Conservation (phyloP, 1,140 invertebrate genomes). For the Pogonomyrmex barbatus region DNA sequence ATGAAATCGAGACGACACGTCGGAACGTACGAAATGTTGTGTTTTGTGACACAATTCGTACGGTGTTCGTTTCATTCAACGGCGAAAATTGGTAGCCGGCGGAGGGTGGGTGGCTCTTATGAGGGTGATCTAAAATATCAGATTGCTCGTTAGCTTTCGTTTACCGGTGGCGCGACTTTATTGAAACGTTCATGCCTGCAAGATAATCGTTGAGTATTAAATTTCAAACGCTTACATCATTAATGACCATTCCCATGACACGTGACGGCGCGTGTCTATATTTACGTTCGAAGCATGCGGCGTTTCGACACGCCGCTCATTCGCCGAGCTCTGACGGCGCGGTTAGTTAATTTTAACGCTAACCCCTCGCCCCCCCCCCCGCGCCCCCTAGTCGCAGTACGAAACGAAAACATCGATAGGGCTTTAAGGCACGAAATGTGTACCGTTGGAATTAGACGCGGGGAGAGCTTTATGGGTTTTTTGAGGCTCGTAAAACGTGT, state of each 20-base stretch:
- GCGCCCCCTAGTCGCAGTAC: conserved; percentile 29
- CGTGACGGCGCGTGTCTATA: conserved; percentile 65
- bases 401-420: conserved; percentile 64
- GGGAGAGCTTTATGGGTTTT: conserved; percentile 59
- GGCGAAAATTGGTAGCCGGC: conserved; percentile 39
- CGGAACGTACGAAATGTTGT: neutral
- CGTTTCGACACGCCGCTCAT: conserved; percentile 38
- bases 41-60: neutral
- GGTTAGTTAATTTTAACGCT: conserved; percentile 71
- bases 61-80: conserved; percentile 15
- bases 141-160: conserved; percentile 53
- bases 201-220: conserved; percentile 49
- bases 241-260: conserved; percentile 63
- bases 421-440: conserved; percentile 24
- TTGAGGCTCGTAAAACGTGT: conserved; percentile 46
- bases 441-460: conserved; percentile 60
- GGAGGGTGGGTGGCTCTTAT: conserved; percentile 13
- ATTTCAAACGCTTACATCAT: conserved; percentile 71
- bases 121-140: conserved; percentile 51
- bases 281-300: conserved; percentile 63
- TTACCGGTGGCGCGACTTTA: conserved; percentile 40
- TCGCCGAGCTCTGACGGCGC: conserved; percentile 14
- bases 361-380: conserved; percentile 31
- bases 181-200: conserved; percentile 29
- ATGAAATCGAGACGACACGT: neutral